Percentiles rank a stretch among this genome's conserved stretches.
Evolutionary conservation across 2,797 vertebrate genomes (phyloP).

Genomic region (Eupleurogrammus muticus): DNA sequence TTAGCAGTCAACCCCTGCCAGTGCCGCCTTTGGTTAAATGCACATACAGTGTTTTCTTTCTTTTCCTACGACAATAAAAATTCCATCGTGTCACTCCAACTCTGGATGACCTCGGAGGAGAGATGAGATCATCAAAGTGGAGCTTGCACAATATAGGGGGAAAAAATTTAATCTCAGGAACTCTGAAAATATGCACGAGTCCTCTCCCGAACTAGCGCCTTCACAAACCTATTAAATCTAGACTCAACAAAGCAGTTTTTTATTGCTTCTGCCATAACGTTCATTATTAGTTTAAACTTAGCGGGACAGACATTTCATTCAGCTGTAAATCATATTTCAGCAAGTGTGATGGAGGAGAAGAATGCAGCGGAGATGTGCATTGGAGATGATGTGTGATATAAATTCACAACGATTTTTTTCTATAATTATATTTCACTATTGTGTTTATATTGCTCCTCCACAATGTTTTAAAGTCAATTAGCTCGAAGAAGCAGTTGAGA

Average conservation of each 20-base stretch:
- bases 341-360: constrained; percentile 11
- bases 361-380: neutral
- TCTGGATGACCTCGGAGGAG: neutral
- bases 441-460: constrained; percentile 38
- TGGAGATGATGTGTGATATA: constrained; percentile 19
- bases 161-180: neutral
- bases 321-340: constrained; percentile 34
- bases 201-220: constrained; percentile 3
- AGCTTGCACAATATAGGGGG: neutral
- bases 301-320: constrained; percentile 33
- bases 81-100: too few relatives aligned
- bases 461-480: constrained; percentile 23
- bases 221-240: constrained; percentile 26
- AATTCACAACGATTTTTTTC: constrained; percentile 24
- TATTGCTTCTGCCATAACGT: constrained; percentile 42
- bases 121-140: constrained; percentile 5
- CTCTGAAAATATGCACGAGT: neutral
- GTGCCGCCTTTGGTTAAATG: neutral
- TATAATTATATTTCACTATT: constrained; percentile 47
- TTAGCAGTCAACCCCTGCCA: neutral
- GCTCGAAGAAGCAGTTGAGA: constrained; percentile 20
- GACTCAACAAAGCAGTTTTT: constrained; percentile 42
- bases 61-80: neutral
- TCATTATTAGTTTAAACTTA: constrained; percentile 36
- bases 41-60: neutral